Percentiles rank a stretch among this genome's conserved stretches.
These are phyloP conservation scores for Eucidaris tribuloides DNA, from an alignment of 35 echinoderm and acorn worm species.

Conservation along the genomic window DNA sequence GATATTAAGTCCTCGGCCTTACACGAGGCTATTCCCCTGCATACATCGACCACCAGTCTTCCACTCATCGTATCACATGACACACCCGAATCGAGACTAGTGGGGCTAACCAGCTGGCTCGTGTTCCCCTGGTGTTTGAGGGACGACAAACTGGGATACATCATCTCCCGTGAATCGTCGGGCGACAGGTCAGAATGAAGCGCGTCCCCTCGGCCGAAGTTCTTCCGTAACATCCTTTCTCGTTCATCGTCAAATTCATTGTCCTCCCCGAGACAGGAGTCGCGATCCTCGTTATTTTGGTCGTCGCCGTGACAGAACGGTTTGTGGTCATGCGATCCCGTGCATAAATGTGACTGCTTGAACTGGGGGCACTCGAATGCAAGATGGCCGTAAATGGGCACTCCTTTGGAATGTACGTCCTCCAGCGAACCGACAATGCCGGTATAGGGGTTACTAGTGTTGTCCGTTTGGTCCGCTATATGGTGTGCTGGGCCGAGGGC, in stretches of 20 bases:
- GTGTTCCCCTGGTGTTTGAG: neutral
- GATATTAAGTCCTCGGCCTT: neutral
- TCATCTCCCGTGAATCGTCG: neutral
- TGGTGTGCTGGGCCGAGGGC: neutral
- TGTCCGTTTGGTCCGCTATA: neutral
- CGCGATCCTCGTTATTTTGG: neutral
- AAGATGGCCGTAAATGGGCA: neutral
- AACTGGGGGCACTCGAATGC: no score
- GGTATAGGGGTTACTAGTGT: neutral
- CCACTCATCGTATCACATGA: constrained; percentile 3
- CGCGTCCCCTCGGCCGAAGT: neutral
- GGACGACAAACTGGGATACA: neutral
- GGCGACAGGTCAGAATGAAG: neutral
- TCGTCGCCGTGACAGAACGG: no score
- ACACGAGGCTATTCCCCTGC: neutral
- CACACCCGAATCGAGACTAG: constrained; percentile 20
- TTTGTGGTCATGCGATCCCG: no score
- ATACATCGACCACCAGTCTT: neutral
- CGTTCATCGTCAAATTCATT: neutral
- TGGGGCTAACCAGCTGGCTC: neutral
- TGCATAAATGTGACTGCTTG: no score
- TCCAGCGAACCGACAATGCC: neutral
- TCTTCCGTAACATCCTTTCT: neutral
- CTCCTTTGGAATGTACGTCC: neutral
- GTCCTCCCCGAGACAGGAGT: constrained; percentile 1